Evolutionary conservation across 2,888 invertebrate species (phyloP).

Genomic region (Tetragnatha montana): DNA sequence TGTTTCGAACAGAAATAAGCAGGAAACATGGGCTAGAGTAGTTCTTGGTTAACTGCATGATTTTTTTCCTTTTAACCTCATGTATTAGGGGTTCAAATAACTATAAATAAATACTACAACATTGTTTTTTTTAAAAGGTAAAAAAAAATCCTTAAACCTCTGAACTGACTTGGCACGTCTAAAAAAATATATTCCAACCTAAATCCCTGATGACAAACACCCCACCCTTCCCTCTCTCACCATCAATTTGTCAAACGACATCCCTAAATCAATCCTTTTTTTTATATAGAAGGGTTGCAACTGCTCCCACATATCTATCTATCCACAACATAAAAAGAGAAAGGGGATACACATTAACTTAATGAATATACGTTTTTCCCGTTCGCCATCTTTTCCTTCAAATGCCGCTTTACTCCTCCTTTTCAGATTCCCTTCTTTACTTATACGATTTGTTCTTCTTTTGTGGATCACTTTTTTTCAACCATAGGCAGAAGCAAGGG

Average conservation of each 20-base stretch:
- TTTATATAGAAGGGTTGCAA: neutral
- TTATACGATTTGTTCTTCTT: no score
- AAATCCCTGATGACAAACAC: slow-evolving; percentile 3
- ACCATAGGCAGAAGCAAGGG: no score
- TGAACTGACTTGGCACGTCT: no score
- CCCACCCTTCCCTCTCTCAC: slow-evolving; percentile 3
- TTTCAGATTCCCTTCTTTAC: slow-evolving; percentile 9
- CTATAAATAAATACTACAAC: no score
- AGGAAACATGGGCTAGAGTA: no score
- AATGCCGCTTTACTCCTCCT: neutral
- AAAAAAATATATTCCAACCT: no score
- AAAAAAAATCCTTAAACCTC: slow-evolving; percentile 5
- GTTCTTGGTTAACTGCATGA: no score
- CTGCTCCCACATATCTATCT: neutral
- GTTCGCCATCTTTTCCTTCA: slow-evolving; percentile 14
- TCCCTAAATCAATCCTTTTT: slow-evolving; percentile 24
- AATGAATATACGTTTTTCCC: slow-evolving; percentile 45
- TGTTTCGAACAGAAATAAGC: no score
- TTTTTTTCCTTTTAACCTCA: no score
- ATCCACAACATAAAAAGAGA: slow-evolving; percentile 3
- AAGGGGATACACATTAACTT: slow-evolving; percentile 52
- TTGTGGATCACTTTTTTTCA: no score
- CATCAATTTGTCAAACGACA: slow-evolving; percentile 24
- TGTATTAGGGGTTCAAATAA: no score
- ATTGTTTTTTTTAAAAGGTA: neutral